phyloP scores from a whole-genome alignment of 2,113 vertebrate genomes.

The Ailuropoda melanoleuca region DNA sequence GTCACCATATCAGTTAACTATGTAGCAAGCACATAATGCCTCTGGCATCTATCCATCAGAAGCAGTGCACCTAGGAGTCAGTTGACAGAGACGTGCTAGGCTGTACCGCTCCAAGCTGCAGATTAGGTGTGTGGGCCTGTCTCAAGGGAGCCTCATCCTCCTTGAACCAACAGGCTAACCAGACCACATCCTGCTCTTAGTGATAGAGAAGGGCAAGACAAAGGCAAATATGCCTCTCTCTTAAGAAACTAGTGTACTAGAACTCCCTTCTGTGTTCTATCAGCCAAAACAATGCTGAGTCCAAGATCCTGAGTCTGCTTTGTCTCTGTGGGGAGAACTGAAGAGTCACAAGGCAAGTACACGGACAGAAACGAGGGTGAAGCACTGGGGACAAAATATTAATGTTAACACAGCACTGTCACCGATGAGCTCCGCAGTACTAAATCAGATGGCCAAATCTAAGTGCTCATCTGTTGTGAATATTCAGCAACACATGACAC shows the following conservation, averaged over 20 bases:
- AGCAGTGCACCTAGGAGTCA: neutral
- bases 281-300: neutral
- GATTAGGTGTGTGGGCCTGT: neutral
- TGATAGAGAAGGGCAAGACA: neutral
- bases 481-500: neutral
- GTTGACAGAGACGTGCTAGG: neutral
- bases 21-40: neutral
- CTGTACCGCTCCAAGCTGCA: neutral
- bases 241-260: neutral
- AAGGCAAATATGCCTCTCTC: neutral
- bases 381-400: neutral
- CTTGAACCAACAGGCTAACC: neutral
- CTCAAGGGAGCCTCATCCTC: neutral
- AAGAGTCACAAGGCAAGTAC: neutral
- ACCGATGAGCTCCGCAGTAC: neutral
- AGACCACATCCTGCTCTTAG: neutral
- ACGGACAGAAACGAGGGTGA: neutral
- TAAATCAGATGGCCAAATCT: neutral
- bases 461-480: neutral
- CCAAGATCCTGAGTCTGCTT: neutral
- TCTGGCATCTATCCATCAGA: neutral
- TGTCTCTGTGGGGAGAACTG: neutral
- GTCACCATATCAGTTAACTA: conserved; percentile 14
- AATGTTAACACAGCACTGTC: neutral
- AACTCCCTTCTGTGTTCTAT: neutral